Conservation (phyloP, 2,888 invertebrate genomes). For the Pheosia tremula region DNA sequence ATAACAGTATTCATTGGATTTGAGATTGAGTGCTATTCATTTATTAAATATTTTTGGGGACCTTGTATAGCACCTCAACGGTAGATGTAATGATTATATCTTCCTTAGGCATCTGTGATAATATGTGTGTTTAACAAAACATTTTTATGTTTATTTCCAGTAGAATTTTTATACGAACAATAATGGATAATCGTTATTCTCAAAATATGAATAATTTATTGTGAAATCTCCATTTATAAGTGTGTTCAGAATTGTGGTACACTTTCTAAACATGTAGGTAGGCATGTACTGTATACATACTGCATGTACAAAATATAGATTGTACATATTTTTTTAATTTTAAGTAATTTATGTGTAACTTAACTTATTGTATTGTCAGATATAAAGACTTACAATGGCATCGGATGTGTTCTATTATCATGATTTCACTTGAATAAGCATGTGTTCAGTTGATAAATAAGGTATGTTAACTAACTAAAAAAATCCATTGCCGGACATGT, state of each 20-base stretch:
- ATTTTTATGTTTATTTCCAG: constrained; percentile 59
- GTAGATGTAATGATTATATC: constrained; percentile 67
- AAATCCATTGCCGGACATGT: too few species aligned
- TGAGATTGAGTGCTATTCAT: constrained; percentile 71
- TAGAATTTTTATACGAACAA: constrained; percentile 46
- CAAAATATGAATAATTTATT: constrained; percentile 43
- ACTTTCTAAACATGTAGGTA: constrained; percentile 42
- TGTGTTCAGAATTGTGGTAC: constrained; percentile 57
- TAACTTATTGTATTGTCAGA: constrained; percentile 30
- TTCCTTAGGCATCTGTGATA: constrained; percentile 82
- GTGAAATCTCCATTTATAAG: constrained; percentile 59
- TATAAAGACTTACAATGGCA: constrained; percentile 21
- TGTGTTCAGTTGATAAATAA: constrained; percentile 13
- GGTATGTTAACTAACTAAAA: constrained; percentile 5
- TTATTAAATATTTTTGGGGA: constrained; percentile 60
- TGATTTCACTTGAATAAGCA: constrained; percentile 20
- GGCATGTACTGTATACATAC: constrained; percentile 43
- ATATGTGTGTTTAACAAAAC: constrained; percentile 61
- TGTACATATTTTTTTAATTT: constrained; percentile 57
- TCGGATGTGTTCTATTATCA: constrained; percentile 15
- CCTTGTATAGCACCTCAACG: constrained; percentile 68
- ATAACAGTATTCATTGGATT: constrained; percentile 53
- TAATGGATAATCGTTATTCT: constrained; percentile 37
- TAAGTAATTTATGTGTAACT: constrained; percentile 52
- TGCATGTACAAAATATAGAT: constrained; percentile 66